Base-by-base conservation (phyloP, 2,888 invertebrate genomes). In the Ichneumon xanthorius region DNA sequence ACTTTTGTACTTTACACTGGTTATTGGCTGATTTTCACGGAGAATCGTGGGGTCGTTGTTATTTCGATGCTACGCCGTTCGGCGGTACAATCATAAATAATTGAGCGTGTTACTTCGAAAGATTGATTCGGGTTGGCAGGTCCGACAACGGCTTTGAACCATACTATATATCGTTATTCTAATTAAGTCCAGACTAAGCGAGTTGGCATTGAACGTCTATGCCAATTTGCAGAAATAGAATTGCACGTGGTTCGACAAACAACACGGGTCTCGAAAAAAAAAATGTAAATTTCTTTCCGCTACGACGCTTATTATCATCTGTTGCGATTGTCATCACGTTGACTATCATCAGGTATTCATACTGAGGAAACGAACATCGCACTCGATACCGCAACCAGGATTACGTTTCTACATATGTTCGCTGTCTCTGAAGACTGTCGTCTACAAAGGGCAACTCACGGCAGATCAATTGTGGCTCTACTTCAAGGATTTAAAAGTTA, bases 381-480 rank as follows among this genome's bases (percentile, higher is more conserved):
- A 99, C 93, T 96, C 96, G 89, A 96, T 99, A 92, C 96, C 97
- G 53, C 96, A 97, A 89, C 97, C 97, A 1, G 98, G 97, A 6
- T 96, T 97, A 65, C 95, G 99, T 87, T 99, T 98, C 95, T 99
- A 99, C 95, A 98, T 99, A 92, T 99, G 99, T 95, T 99, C 99
- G 80, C 95, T 99, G 89, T 98, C 98, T 33, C 95, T 98, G 75
- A 96, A 96, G 90, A 98, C 97, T 11, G 95, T 99, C 85, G 99
- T 99, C 48, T 99, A 99, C 95, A 99, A 99, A 95, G 99, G 99
- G 55, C 97, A 99, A 93, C 96, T 99, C 90, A 99, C 99, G 48
- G 98, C 99, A 0, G 97, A 98, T 93, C 99, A 99, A 94, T 94
- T 99, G 93, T 98, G 97, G 97, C 95, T 96, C 22, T 97, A 97